Base-by-base conservation (phyloP, 2,888 invertebrate species). In the Hemicrepidius hirtus region DNA sequence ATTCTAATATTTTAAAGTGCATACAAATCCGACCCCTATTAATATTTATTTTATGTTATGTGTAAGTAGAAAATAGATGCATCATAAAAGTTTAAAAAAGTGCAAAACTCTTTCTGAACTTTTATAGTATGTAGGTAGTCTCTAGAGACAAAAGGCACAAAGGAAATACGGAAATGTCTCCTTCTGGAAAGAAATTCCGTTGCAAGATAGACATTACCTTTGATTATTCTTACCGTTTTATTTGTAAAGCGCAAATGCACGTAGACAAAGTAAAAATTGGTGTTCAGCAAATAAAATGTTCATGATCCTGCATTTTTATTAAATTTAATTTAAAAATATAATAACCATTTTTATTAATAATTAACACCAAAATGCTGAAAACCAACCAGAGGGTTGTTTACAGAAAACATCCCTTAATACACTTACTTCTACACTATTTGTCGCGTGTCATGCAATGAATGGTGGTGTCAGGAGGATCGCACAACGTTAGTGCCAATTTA, bases 401-500 rank as follows among this genome's bases (percentile, higher is more conserved):
- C 37, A 37, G 12, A 20, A 57, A 57, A 18, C 35, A 16, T n/a
- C n/a, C 37, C 37, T 44, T 37, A 57, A 57, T 57, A 10, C 57
- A 37, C 55, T n/a, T 55, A 28, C 32, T 55, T 35, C n/a, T 32
- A 18, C 60, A 28, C 41, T 60, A 44, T 60, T 60, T 60, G 44
- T 44, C 41, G 20, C n/a, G 24, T 60, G 41, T 60, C 44, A 44
- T 13, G 41, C 44, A 44, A 24, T 60, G 41, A 44, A 60, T 60
- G 21, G 60, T 12, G 41, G 28, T 60, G 60, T 60, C 60, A 60
- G 12, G 21, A 60, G 44, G 44, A 44, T 60, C 60, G 60, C 60
- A 44, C 41, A 13, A 44, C 41, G 41, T 68, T 68, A 68, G 49
- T 49, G 59, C 59, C 60, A 59, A 68, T 68, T 68, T 66, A 66